phyloP scores from a whole-genome alignment of 2,888 invertebrate genomes.

The Beris morrisii region DNA sequence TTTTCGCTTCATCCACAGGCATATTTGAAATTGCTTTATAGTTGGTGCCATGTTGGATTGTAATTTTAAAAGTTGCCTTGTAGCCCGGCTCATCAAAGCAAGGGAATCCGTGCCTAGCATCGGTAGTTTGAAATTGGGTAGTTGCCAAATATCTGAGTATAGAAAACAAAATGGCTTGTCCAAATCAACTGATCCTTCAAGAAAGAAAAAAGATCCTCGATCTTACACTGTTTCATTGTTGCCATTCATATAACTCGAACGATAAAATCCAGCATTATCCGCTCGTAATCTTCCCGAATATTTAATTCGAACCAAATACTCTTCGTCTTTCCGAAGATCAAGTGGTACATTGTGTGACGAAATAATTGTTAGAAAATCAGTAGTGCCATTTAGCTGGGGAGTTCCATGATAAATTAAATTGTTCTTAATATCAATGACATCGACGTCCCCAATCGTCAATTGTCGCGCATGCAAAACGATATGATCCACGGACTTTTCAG shows the following conservation, averaged over 20 bases:
- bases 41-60: conserved; percentile 46
- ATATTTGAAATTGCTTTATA: conserved; percentile 56
- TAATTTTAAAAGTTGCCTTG: conserved; percentile 64
- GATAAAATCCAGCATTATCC: conserved; percentile 68
- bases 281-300: conserved; percentile 63
- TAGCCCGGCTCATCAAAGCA: conserved; percentile 70
- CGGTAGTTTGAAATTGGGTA: conserved; percentile 69
- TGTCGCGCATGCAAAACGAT: conserved; percentile 7
- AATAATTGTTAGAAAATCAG: conserved; percentile 45
- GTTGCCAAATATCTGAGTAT: conserved; percentile 58
- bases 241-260: conserved; percentile 59
- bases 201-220: background rate
- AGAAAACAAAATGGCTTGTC: background rate
- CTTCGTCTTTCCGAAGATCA: conserved; percentile 43
- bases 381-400: conserved; percentile 9
- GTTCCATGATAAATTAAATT: background rate
- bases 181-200: background rate
- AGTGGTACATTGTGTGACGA: background rate
- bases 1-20: conserved; percentile 49
- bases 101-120: conserved; percentile 71
- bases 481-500: background rate
- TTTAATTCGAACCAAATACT: conserved; percentile 59
- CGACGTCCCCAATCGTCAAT: background rate
- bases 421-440: background rate
- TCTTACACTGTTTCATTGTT: conserved; percentile 33